Evolutionary conservation across 92 coral and sea anemone genomes (phyloP), one percentile per base, ranked within the genome.

Genomic region (Palythoa grandiflora): DNA sequence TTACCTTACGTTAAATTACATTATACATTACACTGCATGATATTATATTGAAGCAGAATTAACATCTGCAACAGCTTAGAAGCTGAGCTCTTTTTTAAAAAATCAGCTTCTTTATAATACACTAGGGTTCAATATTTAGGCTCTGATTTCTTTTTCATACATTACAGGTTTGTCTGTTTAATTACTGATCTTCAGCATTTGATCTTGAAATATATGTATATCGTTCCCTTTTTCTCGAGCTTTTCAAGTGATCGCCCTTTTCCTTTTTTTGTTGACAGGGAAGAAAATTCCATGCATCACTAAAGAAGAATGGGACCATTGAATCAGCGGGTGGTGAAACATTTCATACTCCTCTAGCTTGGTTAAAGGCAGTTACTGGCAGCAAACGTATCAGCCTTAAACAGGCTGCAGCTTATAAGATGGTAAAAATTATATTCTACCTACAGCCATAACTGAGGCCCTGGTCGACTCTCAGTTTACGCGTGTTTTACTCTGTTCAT

Each of bases 241-340:
- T 17, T n/a, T 3, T 20, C 19, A 28, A 54, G 13, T n/a, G 28
- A 13, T 7, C 17, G 14, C 13, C 38, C 9, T 79, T 75, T 76
- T 5, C 63, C 12, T 55, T 84, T 28, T 1, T 59, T 73, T 17
- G 9, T 63, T 59, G 5, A 83, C 83, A 96, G 98, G 98, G 95
- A 15, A 92, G 93, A 65, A 95, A 68, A 48, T 96, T 93, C 90
- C 94, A 92, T 39, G 96, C 98, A 11, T 96, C 98, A 2, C 73
- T 96, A 10, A 90, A 88, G 86, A 78, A 87, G 83, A 94, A 78
- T 75, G 98, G 98, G 12, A 71, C 90, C n/a, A 94, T 96, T 86
- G 91, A 93, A 83, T 96, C 98, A 13, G 94, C 98, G 36, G 98
- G 96, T 37, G 98, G 98, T 40, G 98, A 96, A 78, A 90, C 93